Evolutionary conservation across 1,140 invertebrate species (phyloP), one percentile per base, ranked within the genome.

Genomic region (Lordiphosa clarofinis): DNA sequence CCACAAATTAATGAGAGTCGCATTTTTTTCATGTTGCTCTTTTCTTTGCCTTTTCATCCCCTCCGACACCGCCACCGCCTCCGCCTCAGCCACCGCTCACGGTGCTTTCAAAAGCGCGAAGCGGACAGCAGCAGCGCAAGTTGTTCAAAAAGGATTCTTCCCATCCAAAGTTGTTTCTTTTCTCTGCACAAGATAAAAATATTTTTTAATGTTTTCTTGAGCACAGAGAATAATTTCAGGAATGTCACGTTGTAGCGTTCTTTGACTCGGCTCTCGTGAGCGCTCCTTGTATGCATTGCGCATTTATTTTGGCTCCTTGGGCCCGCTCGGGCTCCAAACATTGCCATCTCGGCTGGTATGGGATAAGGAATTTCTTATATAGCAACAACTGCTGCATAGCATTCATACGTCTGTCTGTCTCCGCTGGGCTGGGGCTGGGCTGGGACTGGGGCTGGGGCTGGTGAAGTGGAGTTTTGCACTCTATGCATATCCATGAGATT

Each of bases 141-240:
- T 56, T 68, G 58, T 57, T 73, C 59, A 68, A 76, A 66, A 72
- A 78, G 75, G 71, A 78, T 79, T 73, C 69, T 68, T 73, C 63
- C 49, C 74, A 79, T 56, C 49, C 21, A 47, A 62, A 70, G 74
- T 70, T 74, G 66, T 40, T 76, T 65, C 56, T 40, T 13, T 40
- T 40, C 74, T 56, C 64, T 64, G 73, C 74, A 64, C 67, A 79
- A 81, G 75, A 78, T 61, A 86, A 71, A 84, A 84, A 86, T 86
- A 79, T 78, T 79, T 74, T 84, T 84, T 84, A 86, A 84, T 84
- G 79, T 84, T 84, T 84, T 84, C 78, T 58, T 86, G 78, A 74
- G 67, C 75, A 81, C 71, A 70, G 66, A 67, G 67, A 84, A 86
- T 72, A 78, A 84, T 84, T 84, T 86, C 56, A 86, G 73, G 79